Percentiles rank a stretch among this genome's conserved stretches.
These are phyloP conservation scores for Alviniconcha strummeri DNA, from an alignment of 2,888 invertebrate species.

Conservation along the genomic window DNA sequence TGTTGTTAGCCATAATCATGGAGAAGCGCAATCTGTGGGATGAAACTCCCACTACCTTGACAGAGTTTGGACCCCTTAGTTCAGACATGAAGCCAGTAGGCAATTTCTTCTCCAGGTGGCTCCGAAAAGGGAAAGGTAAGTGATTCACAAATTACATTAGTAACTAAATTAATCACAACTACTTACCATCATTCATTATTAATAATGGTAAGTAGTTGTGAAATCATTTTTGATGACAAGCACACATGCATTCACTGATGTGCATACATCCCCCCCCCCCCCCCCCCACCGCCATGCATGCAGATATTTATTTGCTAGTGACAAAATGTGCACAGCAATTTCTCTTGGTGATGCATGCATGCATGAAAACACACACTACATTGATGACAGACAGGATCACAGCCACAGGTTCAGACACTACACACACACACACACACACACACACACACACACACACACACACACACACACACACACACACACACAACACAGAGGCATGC, in stretches of 20 bases:
- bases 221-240: not conserved
- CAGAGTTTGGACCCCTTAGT: conserved; percentile 87
- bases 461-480: too few relatives aligned
- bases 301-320: too few relatives aligned
- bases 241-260: not conserved
- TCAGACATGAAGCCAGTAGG: conserved; percentile 84
- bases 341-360: too few relatives aligned
- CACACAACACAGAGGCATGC: too few relatives aligned
- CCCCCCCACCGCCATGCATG: too few relatives aligned
- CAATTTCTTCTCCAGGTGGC: conserved; percentile 82
- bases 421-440: too few relatives aligned
- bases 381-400: too few relatives aligned
- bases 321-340: too few relatives aligned
- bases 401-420: too few relatives aligned
- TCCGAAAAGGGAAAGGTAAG: conserved; percentile 77
- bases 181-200: not conserved
- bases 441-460: too few relatives aligned
- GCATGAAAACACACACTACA: too few relatives aligned
- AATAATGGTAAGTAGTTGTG: not conserved
- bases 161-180: not conserved
- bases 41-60: conserved; percentile 76
- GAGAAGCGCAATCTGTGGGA: conserved; percentile 54
- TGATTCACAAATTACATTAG: conserved; percentile 41
- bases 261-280: too few relatives aligned
- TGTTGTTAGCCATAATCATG: conserved; percentile 4